Percentiles rank a stretch among this genome's conserved stretches.
phyloP scores from a whole-genome alignment of 2,113 vertebrate genomes.

The Erythrocebus patas region DNA sequence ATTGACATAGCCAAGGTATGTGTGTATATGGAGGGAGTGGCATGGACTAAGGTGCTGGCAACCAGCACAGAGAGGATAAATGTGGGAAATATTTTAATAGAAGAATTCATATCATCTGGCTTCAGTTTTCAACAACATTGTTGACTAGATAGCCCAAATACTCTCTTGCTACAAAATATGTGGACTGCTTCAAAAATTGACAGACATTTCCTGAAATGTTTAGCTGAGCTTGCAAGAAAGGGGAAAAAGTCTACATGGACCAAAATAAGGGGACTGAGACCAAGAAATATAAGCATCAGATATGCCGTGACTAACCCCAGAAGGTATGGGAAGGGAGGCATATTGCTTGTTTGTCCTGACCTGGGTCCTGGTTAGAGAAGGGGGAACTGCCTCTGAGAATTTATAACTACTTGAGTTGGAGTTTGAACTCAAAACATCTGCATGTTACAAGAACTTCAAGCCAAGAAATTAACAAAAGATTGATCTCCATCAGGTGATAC shows the following conservation, averaged over 20 bases:
- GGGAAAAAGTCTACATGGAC: background rate
- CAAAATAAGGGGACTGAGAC: background rate
- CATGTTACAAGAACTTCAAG: background rate
- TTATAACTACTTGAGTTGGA: background rate
- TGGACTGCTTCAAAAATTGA: background rate
- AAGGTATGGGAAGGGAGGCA: background rate
- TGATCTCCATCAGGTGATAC: background rate
- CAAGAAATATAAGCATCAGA: conserved; percentile 1
- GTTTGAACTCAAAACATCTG: background rate
- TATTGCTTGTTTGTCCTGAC: background rate
- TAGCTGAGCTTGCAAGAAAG: conserved; percentile 22
- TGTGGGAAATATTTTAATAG: background rate
- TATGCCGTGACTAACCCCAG: background rate
- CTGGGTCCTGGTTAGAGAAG: background rate
- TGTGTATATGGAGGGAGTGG: background rate
- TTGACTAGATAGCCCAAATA: background rate
- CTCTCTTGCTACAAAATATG: background rate
- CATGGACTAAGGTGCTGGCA: background rate
- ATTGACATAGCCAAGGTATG: background rate
- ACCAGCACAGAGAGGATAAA: conserved; percentile 10
- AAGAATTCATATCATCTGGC: background rate
- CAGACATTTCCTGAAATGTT: background rate
- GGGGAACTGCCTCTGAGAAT: background rate
- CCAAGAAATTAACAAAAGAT: conserved; percentile 16
- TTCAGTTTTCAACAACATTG: conserved; percentile 20